Evolutionary conservation across 2,113 vertebrate genomes (phyloP), one percentile per base, ranked within the genome.

Genomic region (Morone saxatilis): DNA sequence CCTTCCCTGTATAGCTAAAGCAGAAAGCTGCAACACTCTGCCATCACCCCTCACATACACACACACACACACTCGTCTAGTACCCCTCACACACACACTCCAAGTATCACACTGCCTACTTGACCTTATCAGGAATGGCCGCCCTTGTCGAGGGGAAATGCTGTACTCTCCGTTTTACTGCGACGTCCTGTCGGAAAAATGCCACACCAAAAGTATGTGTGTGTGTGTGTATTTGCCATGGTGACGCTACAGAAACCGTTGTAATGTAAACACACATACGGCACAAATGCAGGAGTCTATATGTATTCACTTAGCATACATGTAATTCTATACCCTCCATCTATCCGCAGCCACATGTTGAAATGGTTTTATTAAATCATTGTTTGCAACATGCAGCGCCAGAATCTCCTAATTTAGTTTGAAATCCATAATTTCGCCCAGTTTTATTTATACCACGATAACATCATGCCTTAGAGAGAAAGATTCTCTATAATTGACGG

Each of bases 81-180:
- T 71, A 54, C 38, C 40, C 43, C 40, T 56, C 54, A 75, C 60
- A 43, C 71, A 80, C 61, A 61, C 67, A 31, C 78, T 68, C 70
- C 65, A 75, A 62, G 72, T 73, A 79, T 70, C 83, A 81, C 81
- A 40, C 65, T 59, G 71, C 41, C 78, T 78, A 88, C 86, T 88
- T 90, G 88, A 91, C 85, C 89, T 91, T 88, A 90, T 88, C 86
- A 78, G 86, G 76, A 90, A 85, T 84, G 67, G 82, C 61, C 19
- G 72, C 76, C 88, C 78, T 84, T 85, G 67, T 87, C 48, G 47
- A 77, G 56, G 48, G 81, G 78, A 84, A 80, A 83, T 20, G 76
- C 76, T 86, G 75, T 16, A 68, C 63, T 54, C 71, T 89, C 76
- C 77, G 60, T 83, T 86, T 73, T 83, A 78, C 54, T 76, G 69